A percentile compares a stretch with the other conserved stretches of the same genome.
Evolutionary conservation across 2,888 invertebrate genomes (phyloP).

Genomic region (Hypsopygia costalis): DNA sequence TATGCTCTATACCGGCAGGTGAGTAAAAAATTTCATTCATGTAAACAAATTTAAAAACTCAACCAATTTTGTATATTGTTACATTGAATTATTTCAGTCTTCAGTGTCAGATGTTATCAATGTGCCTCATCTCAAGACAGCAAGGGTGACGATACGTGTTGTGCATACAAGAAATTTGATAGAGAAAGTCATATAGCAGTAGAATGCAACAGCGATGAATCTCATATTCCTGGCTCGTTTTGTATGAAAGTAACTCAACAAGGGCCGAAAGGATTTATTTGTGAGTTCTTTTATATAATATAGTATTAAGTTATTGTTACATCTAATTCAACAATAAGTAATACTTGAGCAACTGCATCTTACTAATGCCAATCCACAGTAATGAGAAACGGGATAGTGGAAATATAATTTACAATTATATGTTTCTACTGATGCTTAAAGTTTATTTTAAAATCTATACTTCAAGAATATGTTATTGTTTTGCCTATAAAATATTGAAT

Average conservation of each 20-base stretch:
- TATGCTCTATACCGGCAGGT: slow-evolving; percentile 30
- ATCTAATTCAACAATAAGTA: no score
- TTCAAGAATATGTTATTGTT: no score
- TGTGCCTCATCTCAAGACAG: slow-evolving; percentile 92
- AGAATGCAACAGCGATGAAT: slow-evolving; percentile 96
- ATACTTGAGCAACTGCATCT: no score
- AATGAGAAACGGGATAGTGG: no score
- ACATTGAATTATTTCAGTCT: slow-evolving; percentile 66
- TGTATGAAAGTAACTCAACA: slow-evolving; percentile 97
- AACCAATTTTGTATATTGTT: background rate
- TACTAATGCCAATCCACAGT: no score
- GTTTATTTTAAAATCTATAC: no score
- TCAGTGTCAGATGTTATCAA: slow-evolving; percentile 94
- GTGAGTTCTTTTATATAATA: slow-evolving; percentile 82
- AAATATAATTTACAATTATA: no score
- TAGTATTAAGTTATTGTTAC: no score
- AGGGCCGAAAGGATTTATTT: slow-evolving; percentile 95
- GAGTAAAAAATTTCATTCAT: slow-evolving; percentile 4
- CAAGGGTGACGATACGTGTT: slow-evolving; percentile 91
- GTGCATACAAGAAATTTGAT: slow-evolving; percentile 93
- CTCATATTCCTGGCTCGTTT: slow-evolving; percentile 96
- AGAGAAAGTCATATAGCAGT: slow-evolving; percentile 92
- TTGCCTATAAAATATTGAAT: no score
- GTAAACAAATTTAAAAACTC: background rate
- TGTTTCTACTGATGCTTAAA: no score